Base-by-base conservation (phyloP, 2,797 vertebrate species). In the Gorsachius magnificus region DNA sequence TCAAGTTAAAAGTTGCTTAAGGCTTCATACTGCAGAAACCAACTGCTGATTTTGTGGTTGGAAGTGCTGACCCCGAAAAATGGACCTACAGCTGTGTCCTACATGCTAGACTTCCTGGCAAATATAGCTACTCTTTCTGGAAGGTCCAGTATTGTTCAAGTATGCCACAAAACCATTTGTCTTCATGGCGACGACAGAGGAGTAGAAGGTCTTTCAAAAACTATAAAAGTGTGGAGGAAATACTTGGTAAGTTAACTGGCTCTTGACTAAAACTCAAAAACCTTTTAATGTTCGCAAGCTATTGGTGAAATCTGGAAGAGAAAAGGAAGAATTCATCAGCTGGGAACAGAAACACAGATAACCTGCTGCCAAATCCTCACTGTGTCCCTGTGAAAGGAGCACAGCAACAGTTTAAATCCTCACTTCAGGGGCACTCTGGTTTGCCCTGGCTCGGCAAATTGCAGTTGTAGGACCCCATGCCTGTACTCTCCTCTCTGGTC, bases 31-130 rank as follows among this genome's bases (percentile, higher is more conserved):
- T 88, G 57, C 28, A 76, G 70, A 95, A 92, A 85, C 28, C 2
- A 1, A 63, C 85, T 48, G 65, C 86, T 61, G 68, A 71, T 90
- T 92, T 86, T 91, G 89, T 71, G 77, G 58, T 38, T 95, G 31
- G 63, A 96, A 90, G 90, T 22, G n/a, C 58, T 90, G 80, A 95
- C 83, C 80, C 84, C 19, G 6, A 83, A 96, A 94, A 84, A 81
- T 5, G 79, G 58, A 83, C 91, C 72, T 51, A 51, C 75, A 92
- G 56, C 78, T 51, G 5, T 45, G 75, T 87, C 70, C 86, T 84
- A 24, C 64, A 29, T 29, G 48, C 71, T 51, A 93, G 90, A 81
- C 50, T 57, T 94, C 36, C 81, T 78, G 53, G 87, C 83, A 95
- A 83, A 95, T 3, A 29, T 0, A 93, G 56, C 41, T 84, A 21